A percentile compares a stretch with the other conserved stretches of the same genome.
Evolutionary conservation across 2,888 invertebrate species (phyloP).

Genomic region (Alviniconcha strummeri): DNA sequence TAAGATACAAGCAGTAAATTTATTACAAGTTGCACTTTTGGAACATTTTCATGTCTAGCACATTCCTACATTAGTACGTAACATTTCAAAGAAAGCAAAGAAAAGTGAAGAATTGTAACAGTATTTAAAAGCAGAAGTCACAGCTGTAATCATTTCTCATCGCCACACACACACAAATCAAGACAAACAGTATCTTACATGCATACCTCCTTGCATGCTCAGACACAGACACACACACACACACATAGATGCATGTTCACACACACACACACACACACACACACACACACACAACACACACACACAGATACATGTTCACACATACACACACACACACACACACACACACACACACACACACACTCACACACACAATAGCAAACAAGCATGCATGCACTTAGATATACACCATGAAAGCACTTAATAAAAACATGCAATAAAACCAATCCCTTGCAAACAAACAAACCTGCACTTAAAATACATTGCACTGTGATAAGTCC

Average conservation of each 20-base stretch:
- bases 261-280: not conserved
- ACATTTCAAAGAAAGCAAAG: too few relatives aligned
- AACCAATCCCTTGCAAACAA: not conserved
- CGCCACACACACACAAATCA: not conserved
- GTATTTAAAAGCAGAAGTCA: too few relatives aligned
- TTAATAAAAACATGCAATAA: not conserved
- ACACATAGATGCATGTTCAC: not conserved
- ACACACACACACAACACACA: not conserved
- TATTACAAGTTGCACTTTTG: too few relatives aligned
- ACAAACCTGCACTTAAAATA: not conserved
- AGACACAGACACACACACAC: slow-evolving; percentile 1
- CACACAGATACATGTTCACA: not conserved
- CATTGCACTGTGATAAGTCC: not conserved
- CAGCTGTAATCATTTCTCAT: too few relatives aligned
- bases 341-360: not conserved
- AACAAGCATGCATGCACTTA: not conserved
- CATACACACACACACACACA: not conserved
- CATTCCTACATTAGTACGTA: too few relatives aligned
- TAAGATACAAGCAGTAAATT: too few relatives aligned
- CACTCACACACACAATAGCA: slow-evolving; percentile 10
- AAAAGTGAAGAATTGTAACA: too few relatives aligned
- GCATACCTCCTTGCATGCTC: not conserved
- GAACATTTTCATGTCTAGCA: too few relatives aligned
- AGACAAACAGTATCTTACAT: not conserved
- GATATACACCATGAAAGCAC: not conserved